Base-by-base conservation (phyloP, 2,888 invertebrate genomes). In the Tinea semifulvella region DNA sequence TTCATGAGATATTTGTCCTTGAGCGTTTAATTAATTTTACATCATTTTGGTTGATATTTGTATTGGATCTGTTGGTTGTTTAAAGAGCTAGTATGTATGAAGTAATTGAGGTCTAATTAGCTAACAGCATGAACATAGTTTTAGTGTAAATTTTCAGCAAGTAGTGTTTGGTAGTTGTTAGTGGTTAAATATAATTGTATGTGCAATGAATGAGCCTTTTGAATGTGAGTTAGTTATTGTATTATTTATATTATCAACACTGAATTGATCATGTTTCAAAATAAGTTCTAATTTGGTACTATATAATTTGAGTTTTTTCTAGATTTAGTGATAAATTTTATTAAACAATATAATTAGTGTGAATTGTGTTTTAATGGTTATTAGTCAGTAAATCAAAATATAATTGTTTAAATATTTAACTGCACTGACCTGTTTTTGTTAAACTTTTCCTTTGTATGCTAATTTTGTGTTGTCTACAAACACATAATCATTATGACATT, bases 171-270 rank as follows among this genome's bases (percentile, higher is more conserved):
- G 6, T 31, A 11, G n/a, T n/a, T n/a, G n/a, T 31, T 22, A 8
- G 8, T 22, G 8, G 22, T 8, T 22, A 22, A 22, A 7, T 22
- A 22, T 22, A 22, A 22, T 19, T 48, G 50, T 40, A 48, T 47
- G 47, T 36, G 53, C 50, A 48, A 74, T 75, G 70, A 65, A 64
- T 53, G 62, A 61, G 46, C 62, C 69, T 47, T 76, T 72, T 58
- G 55, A 61, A 22, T 73, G 71, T 56, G 64, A 40, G 76, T 76
- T 54, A 72, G 75, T 60, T 28, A 6, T 6, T n/a, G 16, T 26
- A 27, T 45, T 25, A 18, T 44, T 43, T 43, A 11, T n/a, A 27
- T 27, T 27, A 27, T 27, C n/a, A 27, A 27, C 27, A 27, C n/a
- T n/a, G n/a, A n/a, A n/a, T n/a, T n/a, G n/a, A 27, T 7, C 4